phyloP scores from a whole-genome alignment of 2,797 vertebrate genomes.

The Gymnocypris eckloni region DNA sequence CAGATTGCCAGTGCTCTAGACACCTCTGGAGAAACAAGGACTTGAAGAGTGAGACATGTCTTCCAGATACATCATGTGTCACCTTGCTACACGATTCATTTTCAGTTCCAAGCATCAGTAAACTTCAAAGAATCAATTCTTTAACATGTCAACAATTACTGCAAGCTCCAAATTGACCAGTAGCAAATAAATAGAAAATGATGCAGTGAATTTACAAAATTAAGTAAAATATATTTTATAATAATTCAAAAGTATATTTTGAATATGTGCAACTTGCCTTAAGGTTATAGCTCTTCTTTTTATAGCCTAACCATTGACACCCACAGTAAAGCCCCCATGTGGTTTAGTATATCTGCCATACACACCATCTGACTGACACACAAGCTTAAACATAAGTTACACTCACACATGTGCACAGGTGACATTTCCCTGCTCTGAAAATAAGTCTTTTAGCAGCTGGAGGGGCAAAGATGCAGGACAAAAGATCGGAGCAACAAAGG shows the following conservation, averaged over 20 bases:
- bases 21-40: constrained; percentile 17
- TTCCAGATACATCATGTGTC: not conserved
- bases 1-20: not conserved
- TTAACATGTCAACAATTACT: not conserved
- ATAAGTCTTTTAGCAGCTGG: constrained; percentile 30
- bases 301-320: not conserved
- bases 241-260: not conserved
- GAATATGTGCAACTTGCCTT: not conserved
- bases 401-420: constrained; percentile 26
- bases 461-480: constrained; percentile 12
- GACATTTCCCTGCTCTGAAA: constrained; percentile 46
- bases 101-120: not conserved
- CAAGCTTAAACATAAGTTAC: not conserved
- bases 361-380: not conserved
- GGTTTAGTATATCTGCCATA: not conserved
- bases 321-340: not conserved
- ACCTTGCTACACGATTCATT: not conserved
- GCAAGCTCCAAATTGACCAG: not conserved
- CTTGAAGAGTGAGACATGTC: constrained; percentile 1
- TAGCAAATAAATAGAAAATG: not conserved
- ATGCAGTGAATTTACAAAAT: not conserved
- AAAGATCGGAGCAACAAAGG: constrained; percentile 20
- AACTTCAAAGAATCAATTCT: not conserved
- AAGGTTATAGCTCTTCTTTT: not conserved
- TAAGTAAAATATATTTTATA: not conserved